Evolutionary conservation across 1,140 invertebrate genomes (phyloP).

Genomic region (Macrotrachela quadricornifera): DNA sequence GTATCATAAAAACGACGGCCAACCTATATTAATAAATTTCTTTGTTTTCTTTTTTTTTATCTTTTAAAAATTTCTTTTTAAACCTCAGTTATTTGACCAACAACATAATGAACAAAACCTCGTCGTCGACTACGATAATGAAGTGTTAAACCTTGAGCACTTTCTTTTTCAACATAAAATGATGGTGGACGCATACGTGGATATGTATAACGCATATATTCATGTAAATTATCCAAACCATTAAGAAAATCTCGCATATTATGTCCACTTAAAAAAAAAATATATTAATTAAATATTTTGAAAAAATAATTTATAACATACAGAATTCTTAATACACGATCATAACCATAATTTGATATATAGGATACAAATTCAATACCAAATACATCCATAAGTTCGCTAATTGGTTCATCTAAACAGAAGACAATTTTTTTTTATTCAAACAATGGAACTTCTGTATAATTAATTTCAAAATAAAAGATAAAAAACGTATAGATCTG

Average conservation of each 20-base stretch:
- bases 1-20: slow-evolving; percentile 74
- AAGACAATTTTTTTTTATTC: too few relatives aligned
- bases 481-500: too few relatives aligned
- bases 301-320: too few relatives aligned
- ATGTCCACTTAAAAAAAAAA: slow-evolving; percentile 35
- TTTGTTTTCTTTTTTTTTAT: not conserved
- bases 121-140: slow-evolving; percentile 64
- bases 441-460: too few relatives aligned
- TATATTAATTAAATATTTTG: too few relatives aligned
- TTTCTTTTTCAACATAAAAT: slow-evolving; percentile 87
- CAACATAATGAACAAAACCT: slow-evolving; percentile 82
- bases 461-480: too few relatives aligned
- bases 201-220: slow-evolving; percentile 70
- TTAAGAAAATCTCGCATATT: slow-evolving; percentile 87
- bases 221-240: slow-evolving; percentile 71
- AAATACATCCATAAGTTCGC: too few relatives aligned
- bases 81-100: slow-evolving; percentile 59
- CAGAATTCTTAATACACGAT: too few relatives aligned
- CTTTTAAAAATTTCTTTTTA: not conserved
- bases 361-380: too few relatives aligned
- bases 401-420: too few relatives aligned
- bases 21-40: slow-evolving; percentile 34
- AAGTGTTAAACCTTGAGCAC: slow-evolving; percentile 55
- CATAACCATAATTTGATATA: too few relatives aligned
- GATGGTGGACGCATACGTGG: slow-evolving; percentile 73